Evolutionary conservation across 2,113 vertebrate species (phyloP), one percentile per base, ranked within the genome.

Genomic region (Dipodomys spectabilis): DNA sequence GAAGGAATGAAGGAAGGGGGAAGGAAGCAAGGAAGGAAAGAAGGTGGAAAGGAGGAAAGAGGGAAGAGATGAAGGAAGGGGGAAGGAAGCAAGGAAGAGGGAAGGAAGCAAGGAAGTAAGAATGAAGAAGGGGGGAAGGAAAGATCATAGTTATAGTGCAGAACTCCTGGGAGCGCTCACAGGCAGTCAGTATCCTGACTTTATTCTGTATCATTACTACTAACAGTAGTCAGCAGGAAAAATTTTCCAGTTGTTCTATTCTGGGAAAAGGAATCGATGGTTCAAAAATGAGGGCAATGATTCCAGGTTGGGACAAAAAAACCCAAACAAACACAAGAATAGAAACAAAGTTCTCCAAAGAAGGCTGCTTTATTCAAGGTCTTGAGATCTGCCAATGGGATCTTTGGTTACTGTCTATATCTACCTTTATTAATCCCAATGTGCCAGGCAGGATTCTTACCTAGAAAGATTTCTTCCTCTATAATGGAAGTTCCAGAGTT

Each of bases 401-500:
- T 57, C 10, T 1, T 1, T 53, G 35, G 13, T 82, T 68, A 13
- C 28, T 69, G 45, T 64, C 15, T 39, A n/a, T 25, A 74, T 7
- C 13, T 64, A 16, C 7, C 16, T 82, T 91, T 32, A 65, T 79
- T 69, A 78, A 86, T 25, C 30, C 28, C 23, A 28, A 27, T 49
- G 39, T 84, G 8, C 49, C 60, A 93, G 72, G 13, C 8, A 64
- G 19, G 65, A 68, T 13, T 18, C 32, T 87, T 60, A 53, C 6
- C 68, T 74, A 15, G 27, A 87, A 79, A 30, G 7, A 32, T 53
- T 65, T 28, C 16, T 28, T 28, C n/a, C 35, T 57, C 62, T 67
- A 22, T 0, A 28, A 0, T 82, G 8, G 1, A 49, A 35, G 4
- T 16, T 45, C n/a, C 2, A n/a, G 39, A 19, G 5, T 5, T 64